Base-by-base conservation (phyloP, 2,113 vertebrate species). In the Perognathus longimembris region DNA sequence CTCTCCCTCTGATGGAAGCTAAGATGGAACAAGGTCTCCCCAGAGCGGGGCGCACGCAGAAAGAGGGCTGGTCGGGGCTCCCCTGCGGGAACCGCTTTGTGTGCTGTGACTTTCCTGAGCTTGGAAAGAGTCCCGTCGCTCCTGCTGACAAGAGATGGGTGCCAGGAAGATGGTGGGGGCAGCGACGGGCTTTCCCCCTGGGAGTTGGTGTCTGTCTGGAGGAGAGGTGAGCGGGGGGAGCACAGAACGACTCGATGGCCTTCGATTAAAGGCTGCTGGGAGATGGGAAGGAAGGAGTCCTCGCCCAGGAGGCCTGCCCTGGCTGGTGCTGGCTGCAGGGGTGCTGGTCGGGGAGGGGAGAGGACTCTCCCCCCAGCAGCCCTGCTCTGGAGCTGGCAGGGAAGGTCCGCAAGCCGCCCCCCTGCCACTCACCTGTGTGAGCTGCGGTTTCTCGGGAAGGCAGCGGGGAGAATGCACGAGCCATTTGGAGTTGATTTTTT, bases 341-440 rank as follows among this genome's bases (percentile, higher is more conserved):
- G 15, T 34, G 20, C 10, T 1, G 7, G 38, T 69, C 17, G 34
- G 45, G 75, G 32, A 38, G 34, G 5, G 15, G 50, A 82, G 17
- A 12, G 26, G 7, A n/a, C 4, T 0, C 11, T 32, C 61, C 57
- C 45, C 54, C 8, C 14, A n/a, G 75, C 40, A 22, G 3, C 32
- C 2, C 1, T 11, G 7, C 80, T 34, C 26, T 75, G 63, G 67
- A 45, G 45, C 20, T 42, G 34, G 36, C 2, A 0, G 30, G 40
- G 54, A 28, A 2, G 34, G 28, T 1, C 8, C 38, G 42, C 1
- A 5, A 26, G 78, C 15, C 10, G 34, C 34, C 3, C 24, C 22
- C 15, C 20, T 1, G 5, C 26, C 0, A 10, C 6, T 54, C 28
- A 45, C n/a, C 18, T n/a, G n/a, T n/a, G n/a, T n/a, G n/a, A n/a